A percentile compares a stretch with the other conserved stretches of the same genome.
phyloP scores from a whole-genome alignment of 2,113 vertebrate genomes.

The Mobula hypostoma region DNA sequence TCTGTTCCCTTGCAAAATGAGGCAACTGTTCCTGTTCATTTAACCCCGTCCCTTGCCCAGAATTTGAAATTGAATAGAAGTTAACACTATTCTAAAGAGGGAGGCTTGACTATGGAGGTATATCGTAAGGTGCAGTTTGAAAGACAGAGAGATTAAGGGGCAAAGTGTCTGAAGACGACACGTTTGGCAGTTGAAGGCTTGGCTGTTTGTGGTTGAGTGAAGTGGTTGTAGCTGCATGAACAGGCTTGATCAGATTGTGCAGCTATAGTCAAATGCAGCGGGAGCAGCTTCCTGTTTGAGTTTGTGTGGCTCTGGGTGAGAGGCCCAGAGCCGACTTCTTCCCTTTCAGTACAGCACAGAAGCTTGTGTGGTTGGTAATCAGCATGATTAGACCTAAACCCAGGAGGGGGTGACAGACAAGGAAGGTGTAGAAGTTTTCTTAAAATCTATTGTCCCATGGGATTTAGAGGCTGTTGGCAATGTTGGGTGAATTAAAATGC shows the following conservation, averaged over 20 bases:
- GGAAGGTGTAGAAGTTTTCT: too few relatives aligned
- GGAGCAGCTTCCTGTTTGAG: conserved; percentile 19
- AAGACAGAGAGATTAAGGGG: neutral
- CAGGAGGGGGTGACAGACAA: too few relatives aligned
- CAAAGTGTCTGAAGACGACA: neutral
- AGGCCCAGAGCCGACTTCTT: neutral
- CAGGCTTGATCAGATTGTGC: neutral
- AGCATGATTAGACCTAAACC: too few relatives aligned
- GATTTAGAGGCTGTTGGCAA: too few relatives aligned
- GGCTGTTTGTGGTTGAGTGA: neutral
- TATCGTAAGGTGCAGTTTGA: neutral
- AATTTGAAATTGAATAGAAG: neutral
- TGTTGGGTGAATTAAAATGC: too few relatives aligned
- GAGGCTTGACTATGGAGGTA: neutral
- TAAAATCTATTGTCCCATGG: too few relatives aligned
- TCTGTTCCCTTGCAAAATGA: too few relatives aligned
- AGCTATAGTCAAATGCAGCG: neutral
- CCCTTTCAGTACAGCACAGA: neutral
- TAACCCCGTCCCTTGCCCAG: too few relatives aligned
- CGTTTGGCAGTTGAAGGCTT: neutral
- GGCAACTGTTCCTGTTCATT: too few relatives aligned
- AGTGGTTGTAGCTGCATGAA: neutral
- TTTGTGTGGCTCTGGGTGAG: neutral
- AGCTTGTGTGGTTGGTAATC: too few relatives aligned
- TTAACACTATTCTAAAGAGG: neutral